Evolutionary conservation across 2,797 vertebrate genomes (phyloP).

Genomic region (Aulostomus chinensis): DNA sequence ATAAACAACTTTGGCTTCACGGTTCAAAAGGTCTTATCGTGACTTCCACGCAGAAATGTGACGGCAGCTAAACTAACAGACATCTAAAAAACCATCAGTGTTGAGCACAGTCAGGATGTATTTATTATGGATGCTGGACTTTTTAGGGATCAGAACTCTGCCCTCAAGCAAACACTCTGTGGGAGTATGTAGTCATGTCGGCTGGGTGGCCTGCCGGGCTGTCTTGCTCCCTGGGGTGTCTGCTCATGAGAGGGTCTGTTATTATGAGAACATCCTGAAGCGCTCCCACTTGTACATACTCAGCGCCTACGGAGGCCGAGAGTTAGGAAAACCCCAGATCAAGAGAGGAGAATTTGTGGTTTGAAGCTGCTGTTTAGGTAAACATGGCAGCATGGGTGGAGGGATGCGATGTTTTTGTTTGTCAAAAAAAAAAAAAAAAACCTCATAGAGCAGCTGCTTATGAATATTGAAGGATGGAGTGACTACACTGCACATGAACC

Average conservation of each 20-base stretch:
- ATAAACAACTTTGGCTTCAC: not conserved
- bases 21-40: not conserved
- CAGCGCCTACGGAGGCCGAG: slow-evolving; percentile 18
- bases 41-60: not conserved
- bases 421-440: slow-evolving; percentile 6
- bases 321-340: slow-evolving; percentile 56
- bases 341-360: slow-evolving; percentile 46
- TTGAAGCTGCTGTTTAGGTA: slow-evolving; percentile 47
- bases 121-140: slow-evolving; percentile 48
- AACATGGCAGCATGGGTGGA: slow-evolving; percentile 31
- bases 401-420: slow-evolving; percentile 7
- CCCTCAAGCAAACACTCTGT: slow-evolving; percentile 65
- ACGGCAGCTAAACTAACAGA: slow-evolving; percentile 1
- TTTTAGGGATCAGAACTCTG: slow-evolving; percentile 55
- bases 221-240: slow-evolving; percentile 57
- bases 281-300: slow-evolving; percentile 54
- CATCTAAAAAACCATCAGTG: slow-evolving; percentile 26
- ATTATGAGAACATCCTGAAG: slow-evolving; percentile 46
- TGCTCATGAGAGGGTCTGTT: slow-evolving; percentile 53
- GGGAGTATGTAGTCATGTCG: slow-evolving; percentile 53
- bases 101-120: slow-evolving; percentile 27
- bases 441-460: slow-evolving; percentile 7
- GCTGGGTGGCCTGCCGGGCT: slow-evolving; percentile 42
- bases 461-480: slow-evolving; percentile 30
- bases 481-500: slow-evolving; percentile 26